Percentiles rank a stretch among this genome's conserved stretches.
Conservation (phyloP, 1,140 invertebrate species). For the Drosophila watanabei region DNA sequence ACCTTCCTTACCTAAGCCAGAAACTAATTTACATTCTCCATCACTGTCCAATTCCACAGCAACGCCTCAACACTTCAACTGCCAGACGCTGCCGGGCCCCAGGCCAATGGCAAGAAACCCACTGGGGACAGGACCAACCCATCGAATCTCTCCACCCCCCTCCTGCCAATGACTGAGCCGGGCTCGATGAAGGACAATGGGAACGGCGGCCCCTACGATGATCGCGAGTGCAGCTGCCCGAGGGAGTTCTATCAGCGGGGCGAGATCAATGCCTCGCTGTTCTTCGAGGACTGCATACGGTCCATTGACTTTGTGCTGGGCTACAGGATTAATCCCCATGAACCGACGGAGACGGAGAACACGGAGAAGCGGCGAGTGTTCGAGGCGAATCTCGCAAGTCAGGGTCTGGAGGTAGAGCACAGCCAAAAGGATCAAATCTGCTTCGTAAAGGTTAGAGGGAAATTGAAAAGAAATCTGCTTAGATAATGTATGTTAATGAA, state of each 20-base stretch:
- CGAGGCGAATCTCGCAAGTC: constrained; percentile 89
- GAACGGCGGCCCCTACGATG: constrained; percentile 53
- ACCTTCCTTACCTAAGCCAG: no score
- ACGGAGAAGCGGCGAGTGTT: constrained; percentile 87
- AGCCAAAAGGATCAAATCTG: constrained; percentile 88
- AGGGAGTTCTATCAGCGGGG: constrained; percentile 65
- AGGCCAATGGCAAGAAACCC: constrained; percentile 59
- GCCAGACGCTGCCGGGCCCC: constrained; percentile 43
- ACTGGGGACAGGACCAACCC: constrained; percentile 23
- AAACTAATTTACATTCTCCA: not conserved
- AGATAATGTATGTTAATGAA: fast-evolving
- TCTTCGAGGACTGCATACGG: constrained; percentile 89
- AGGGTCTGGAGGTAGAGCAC: constrained; percentile 89
- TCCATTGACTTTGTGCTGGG: constrained; percentile 93
- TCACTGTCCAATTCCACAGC: constrained; percentile 28
- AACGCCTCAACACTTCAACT: constrained; percentile 62
- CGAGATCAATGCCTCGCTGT: constrained; percentile 87
- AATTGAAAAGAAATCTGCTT: not conserved
- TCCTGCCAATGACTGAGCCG: constrained; percentile 76
- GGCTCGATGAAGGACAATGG: constrained; percentile 14
- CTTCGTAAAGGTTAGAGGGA: constrained; percentile 88
- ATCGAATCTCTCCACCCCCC: constrained; percentile 51
- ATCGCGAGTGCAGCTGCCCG: constrained; percentile 72
- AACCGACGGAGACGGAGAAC: constrained; percentile 85
- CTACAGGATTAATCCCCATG: constrained; percentile 88